A percentile compares a stretch with the other conserved stretches of the same genome.
These are phyloP conservation scores for Molossus molossus DNA, from an alignment of 2,797 vertebrate species.

Conservation along the genomic window DNA sequence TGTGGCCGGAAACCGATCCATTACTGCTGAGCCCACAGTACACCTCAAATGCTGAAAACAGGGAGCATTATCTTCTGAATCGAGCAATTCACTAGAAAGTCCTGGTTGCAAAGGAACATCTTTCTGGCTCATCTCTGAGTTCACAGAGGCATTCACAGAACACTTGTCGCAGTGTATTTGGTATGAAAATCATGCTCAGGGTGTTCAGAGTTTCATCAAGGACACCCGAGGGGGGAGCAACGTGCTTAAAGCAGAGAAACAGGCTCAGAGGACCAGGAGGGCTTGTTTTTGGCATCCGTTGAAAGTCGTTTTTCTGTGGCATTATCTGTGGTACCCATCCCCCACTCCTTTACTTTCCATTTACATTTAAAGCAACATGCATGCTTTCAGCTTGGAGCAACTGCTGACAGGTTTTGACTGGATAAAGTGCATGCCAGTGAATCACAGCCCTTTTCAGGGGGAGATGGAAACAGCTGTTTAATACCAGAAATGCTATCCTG, in stretches of 20 bases:
- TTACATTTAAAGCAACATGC: conserved; percentile 26
- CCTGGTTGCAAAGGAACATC: not conserved
- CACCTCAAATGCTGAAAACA: not conserved
- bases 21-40: not conserved
- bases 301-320: not conserved
- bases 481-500: not conserved
- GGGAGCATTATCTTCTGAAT: not conserved
- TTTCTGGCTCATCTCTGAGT: conserved; percentile 7
- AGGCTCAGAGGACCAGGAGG: not conserved
- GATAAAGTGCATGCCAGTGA: not conserved
- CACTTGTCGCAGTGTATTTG: not conserved
- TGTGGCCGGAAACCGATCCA: not conserved
- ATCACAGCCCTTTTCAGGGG: conserved; percentile 25
- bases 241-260: not conserved
- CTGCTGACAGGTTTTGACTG: conserved; percentile 24
- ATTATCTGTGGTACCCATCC: not conserved
- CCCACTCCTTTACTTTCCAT: not conserved
- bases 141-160: conserved; percentile 18
- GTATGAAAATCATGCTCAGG: conserved; percentile 19
- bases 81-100: not conserved
- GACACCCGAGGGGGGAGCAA: not conserved
- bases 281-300: not conserved
- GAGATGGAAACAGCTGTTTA: conserved; percentile 13
- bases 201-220: not conserved
- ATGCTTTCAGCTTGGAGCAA: not conserved